Evolutionary conservation across 2,888 invertebrate genomes (phyloP), one percentile per base, ranked within the genome.

Genomic region (Scotopteryx bipunctaria): DNA sequence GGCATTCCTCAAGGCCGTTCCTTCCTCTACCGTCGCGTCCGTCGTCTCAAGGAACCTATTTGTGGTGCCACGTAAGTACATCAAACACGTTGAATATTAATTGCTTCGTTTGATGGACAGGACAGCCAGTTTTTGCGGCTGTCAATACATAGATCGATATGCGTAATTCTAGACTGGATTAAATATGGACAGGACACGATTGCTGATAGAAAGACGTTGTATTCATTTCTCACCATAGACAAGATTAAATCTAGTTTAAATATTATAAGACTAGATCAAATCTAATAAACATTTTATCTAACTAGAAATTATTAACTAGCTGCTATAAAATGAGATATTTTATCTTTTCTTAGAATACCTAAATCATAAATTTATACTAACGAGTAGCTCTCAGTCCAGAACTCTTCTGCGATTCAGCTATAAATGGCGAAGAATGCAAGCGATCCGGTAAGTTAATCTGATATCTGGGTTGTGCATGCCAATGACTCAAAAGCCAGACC

Each of bases 1-100:
- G 85, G 83, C 83, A 81, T 83, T 83, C 82, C 84, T 83, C 83
- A 83, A 86, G 82, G 84, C 73, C 83, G 84, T 76, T 78, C 83
- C 67, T 81, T 81, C 74, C 71, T 77, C 72, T 76, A 67, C 66
- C n/a, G n/a, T n/a, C n/a, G n/a, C n/a, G n/a, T 58, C 52, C 61
- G 32, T 27, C 17, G 38, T n/a, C n/a, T n/a, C 17, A 41, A 25
- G 35, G 13, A 41, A 35, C 37, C 41, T 46, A 42, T 46, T 38
- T 35, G 16, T 37, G 37, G 21, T 63, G 66, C 57, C 66, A 66
- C 61, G 64, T 60, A 59, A 61, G 1, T 41, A 11, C 55, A 61
- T 64, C 56, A 58, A 59, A 63, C 67, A 67, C 58, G 58, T 64
- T 67, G 67, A 73, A 69, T 71, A 37, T 63, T 64, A 55, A 58